Percentiles rank a stretch among this genome's conserved stretches.
phyloP scores from a whole-genome alignment of 1,140 invertebrate genomes.

The Trachelipus rathkii region DNA sequence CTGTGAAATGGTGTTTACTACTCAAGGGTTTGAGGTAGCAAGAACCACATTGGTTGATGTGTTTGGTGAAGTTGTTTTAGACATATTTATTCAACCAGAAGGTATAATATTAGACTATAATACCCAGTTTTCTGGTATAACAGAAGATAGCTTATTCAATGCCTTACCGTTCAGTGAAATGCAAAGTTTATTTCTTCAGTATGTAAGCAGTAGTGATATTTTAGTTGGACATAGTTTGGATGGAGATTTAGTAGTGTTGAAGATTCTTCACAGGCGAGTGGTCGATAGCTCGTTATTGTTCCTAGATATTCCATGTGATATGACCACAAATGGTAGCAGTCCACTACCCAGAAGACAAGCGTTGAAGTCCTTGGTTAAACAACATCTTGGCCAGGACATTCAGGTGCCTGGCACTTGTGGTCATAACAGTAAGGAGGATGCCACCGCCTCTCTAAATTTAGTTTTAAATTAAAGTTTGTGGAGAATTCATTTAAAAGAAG shows the following conservation, averaged over 20 bases:
- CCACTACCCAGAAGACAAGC: background rate
- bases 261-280: constrained; percentile 16
- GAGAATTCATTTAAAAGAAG: background rate
- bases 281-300: constrained; percentile 6
- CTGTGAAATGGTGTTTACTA: constrained; percentile 18
- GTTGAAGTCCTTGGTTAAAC: background rate
- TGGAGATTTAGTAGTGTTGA: constrained; percentile 10
- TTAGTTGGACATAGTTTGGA: constrained; percentile 12
- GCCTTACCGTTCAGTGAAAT: background rate
- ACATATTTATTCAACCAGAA: constrained; percentile 7
- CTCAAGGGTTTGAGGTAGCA: constrained; percentile 4
- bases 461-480: background rate
- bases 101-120: background rate
- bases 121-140: constrained; percentile 9
- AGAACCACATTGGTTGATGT: background rate
- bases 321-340: background rate
- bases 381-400: constrained; percentile 8
- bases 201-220: constrained; percentile 8
- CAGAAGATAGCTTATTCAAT: background rate
- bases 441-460: background rate
- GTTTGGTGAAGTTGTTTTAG: background rate
- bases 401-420: background rate
- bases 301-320: background rate
- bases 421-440: constrained; percentile 10
- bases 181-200: background rate